Evolutionary conservation across 2,113 vertebrate species (phyloP).

Genomic region (Silurus meridionalis): DNA sequence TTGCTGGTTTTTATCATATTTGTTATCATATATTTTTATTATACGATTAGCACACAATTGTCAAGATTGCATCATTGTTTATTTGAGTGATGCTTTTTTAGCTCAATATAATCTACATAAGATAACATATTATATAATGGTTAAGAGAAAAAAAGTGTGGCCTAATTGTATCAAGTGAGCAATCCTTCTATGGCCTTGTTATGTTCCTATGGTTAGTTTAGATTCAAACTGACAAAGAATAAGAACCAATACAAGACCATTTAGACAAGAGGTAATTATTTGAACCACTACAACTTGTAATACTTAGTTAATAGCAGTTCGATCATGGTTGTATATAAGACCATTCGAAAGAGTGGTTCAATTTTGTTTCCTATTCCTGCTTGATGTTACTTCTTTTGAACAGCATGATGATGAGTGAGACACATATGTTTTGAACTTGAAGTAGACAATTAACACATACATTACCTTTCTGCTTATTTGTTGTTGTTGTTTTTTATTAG

Average conservation of each 20-base stretch:
- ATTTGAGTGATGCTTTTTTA: not conserved
- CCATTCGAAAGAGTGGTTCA: not conserved
- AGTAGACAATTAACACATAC: not conserved
- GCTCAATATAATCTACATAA: not conserved
- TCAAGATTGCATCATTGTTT: not conserved
- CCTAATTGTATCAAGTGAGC: not conserved
- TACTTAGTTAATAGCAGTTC: not conserved
- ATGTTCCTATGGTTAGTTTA: not conserved
- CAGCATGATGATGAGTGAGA: not conserved
- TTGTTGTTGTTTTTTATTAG: not conserved
- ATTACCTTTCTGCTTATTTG: not conserved
- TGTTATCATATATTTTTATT: not conserved
- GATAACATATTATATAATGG: not conserved
- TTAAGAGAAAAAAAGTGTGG: not conserved
- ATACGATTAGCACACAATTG: not conserved
- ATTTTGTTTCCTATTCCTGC: not conserved
- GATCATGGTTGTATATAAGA: not conserved
- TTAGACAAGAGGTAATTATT: not conserved
- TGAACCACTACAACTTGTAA: not conserved
- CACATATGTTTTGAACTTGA: not conserved
- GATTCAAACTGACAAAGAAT: not conserved
- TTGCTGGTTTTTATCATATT: not conserved
- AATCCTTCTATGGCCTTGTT: not conserved
- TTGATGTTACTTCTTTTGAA: not conserved
- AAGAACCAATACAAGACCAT: not conserved